Base-by-base conservation (phyloP, 2,888 invertebrate genomes). In the Hypselothyrea guttata region DNA sequence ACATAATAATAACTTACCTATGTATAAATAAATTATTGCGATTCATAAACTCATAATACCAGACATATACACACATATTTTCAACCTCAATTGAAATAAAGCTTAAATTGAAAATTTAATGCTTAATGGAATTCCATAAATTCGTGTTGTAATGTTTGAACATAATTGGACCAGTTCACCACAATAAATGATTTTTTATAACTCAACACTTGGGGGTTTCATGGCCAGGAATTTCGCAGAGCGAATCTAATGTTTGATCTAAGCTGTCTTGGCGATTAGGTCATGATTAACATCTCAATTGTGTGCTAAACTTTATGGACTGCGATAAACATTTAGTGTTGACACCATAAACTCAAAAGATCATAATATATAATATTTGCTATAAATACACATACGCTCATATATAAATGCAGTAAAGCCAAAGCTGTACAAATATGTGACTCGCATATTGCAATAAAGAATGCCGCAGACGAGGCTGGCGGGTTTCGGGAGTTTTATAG, bases 371-470 rank as follows among this genome's bases (percentile, higher is more conserved):
- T 37, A 22, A 34, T 46, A 46, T 12, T 46, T 33, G 33, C 34
- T 27, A 46, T 46, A 46, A 46, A 46, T 46, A 34, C 33, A 41
- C 41, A 38, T 18, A 22, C 5, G 22, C 22, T 22, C 22, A 22
- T 18, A 79, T 75, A 83, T 71, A 75, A 69, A 41, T 44, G 81
- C 66, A 57, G 60, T 77, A 75, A 77, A 83, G 48, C 63, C 57
- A 71, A 61, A 45, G 62, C 58, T 55, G 52, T 53, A 53, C 55
- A 73, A 79, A 73, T 73, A 83, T 84, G 77, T 77, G 77, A 83
- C 70, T 62, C 54, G 76, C 63, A 79, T 22, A 22, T 83, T 66
- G 81, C 44, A 58, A 67, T 71, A 58, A 71, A 64, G 49, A 64
- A 51, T 51, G 55, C 42, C 53, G 28, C 48, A 67, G 74, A 34